A percentile compares a stretch with the other conserved stretches of the same genome.
phyloP scores from a whole-genome alignment of 2,113 vertebrate genomes.

The Corydoras maculifer region DNA sequence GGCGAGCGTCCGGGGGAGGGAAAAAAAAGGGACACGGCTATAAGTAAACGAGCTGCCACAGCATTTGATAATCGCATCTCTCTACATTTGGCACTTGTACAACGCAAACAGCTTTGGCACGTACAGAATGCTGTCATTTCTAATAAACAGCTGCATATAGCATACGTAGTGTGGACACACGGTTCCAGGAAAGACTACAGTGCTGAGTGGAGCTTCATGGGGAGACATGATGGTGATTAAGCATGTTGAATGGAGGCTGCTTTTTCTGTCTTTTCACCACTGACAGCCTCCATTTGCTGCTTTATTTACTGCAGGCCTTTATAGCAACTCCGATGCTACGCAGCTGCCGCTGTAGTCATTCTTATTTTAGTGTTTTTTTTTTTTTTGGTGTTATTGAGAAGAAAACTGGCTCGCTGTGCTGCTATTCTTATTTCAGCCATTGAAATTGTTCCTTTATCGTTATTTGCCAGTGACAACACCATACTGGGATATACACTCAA shows the following conservation, averaged over 20 bases:
- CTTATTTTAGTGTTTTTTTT: slow-evolving; percentile 32
- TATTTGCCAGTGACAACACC: too few relatives aligned
- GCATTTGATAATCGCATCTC: slow-evolving; percentile 55
- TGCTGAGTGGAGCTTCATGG: slow-evolving; percentile 19
- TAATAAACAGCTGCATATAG: slow-evolving; percentile 37
- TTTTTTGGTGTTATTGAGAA: slow-evolving; percentile 24
- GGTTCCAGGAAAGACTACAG: slow-evolving; percentile 12
- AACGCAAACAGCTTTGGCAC: slow-evolving; percentile 10
- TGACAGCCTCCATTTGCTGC: slow-evolving; percentile 53
- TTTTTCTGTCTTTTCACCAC: slow-evolving; percentile 25
- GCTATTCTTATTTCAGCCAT: slow-evolving; percentile 12
- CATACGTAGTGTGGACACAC: slow-evolving; percentile 24
- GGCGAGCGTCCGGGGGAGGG: slow-evolving; percentile 37
- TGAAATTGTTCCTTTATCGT: too few relatives aligned
- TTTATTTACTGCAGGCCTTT: slow-evolving; percentile 37
- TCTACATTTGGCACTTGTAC: slow-evolving; percentile 19
- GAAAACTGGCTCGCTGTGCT: slow-evolving; percentile 38
- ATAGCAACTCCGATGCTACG: slow-evolving; percentile 29
- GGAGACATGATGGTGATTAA: slow-evolving; percentile 59
- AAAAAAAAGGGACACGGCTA: slow-evolving; percentile 38
- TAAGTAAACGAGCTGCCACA: slow-evolving; percentile 58
- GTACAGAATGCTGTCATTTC: slow-evolving; percentile 14
- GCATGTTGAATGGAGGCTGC: slow-evolving; percentile 41
- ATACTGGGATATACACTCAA: too few relatives aligned
- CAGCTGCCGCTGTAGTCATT: slow-evolving; percentile 16